Base-by-base conservation (phyloP, 1,140 invertebrate species). In the Drosophila miranda region DNA sequence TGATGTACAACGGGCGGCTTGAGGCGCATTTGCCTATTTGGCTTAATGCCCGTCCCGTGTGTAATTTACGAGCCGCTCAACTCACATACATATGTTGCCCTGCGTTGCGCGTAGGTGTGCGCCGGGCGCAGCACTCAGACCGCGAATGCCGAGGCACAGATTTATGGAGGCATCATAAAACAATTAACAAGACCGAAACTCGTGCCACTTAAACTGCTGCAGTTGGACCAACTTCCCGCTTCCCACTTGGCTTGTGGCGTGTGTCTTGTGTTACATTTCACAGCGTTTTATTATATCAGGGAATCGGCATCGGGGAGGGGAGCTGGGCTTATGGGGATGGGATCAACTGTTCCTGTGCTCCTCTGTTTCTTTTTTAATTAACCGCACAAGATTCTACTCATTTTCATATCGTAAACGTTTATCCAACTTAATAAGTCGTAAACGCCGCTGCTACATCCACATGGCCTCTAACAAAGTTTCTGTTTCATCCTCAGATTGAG, bases 381-480 rank as follows among this genome's bases (percentile, higher is more conserved):
- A 89, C 75, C 87, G 71, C 78, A 78, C 67, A 83, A 82, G 82
- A 87, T 87, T 87, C 82, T 86, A 87, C 82, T 88, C 83, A 82
- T 87, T 76, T 78, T 86, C 77, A 77, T 79, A 89, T 83, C 87
- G 75, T 87, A 87, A 89, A 89, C 86, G 87, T 89, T 89, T 89
- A 89, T 76, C 86, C 86, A 79, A 87, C 81, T 89, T 89, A 89
- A 89, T 89, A 89, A 89, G 86, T 89, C 78, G 79, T 89, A 89
- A 89, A 89, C 77, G 61, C 69, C 21, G 62, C 82, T 73, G 60
- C 69, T 50, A 45, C 76, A 75, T 49, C 64, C 50, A 45, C 76
- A 75, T 51, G 57, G 63, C 83, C 70, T 87, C 83, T 83, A 88
- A 78, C 78, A 82, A 81, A 78, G 78, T 82, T 82, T 70, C 64